A percentile compares a stretch with the other conserved stretches of the same genome.
Conservation (phyloP, 2,888 invertebrate species). For the Tridacna gigas region DNA sequence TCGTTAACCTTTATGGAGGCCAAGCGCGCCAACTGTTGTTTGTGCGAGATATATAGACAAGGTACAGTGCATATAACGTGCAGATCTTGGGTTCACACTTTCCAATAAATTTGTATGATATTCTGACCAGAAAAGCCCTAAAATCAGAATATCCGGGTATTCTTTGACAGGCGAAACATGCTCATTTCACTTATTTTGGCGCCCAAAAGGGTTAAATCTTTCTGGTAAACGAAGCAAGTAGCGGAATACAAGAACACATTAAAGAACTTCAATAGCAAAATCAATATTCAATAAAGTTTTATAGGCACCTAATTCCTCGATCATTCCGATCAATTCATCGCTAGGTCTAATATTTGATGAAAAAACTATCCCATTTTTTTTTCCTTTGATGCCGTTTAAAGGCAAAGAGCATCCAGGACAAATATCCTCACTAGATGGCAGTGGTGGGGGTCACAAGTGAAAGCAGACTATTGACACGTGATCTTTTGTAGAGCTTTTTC, state of each 20-base stretch:
- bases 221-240: background rate
- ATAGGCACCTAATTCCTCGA: slow-evolving; percentile 23
- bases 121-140: no score
- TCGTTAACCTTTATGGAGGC: no score
- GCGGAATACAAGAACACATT: slow-evolving; percentile 16
- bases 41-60: no score
- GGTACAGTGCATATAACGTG: no score
- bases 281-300: slow-evolving; percentile 27
- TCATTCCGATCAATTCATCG: slow-evolving; percentile 18
- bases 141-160: no score
- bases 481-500: no score
- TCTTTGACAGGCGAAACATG: no score
- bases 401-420: background rate
- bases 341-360: slow-evolving; percentile 19
- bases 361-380: background rate
- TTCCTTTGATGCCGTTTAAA: slow-evolving; percentile 4
- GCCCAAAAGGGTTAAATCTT: no score
- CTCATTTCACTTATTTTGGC: no score
- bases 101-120: no score
- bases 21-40: no score
- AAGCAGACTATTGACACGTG: background rate
- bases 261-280: slow-evolving; percentile 16
- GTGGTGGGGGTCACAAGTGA: background rate
- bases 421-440: background rate
- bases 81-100: no score